These are phyloP conservation scores for Mactra quadrangularis DNA, from an alignment of 1,140 invertebrate species.

Conservation along the genomic window DNA sequence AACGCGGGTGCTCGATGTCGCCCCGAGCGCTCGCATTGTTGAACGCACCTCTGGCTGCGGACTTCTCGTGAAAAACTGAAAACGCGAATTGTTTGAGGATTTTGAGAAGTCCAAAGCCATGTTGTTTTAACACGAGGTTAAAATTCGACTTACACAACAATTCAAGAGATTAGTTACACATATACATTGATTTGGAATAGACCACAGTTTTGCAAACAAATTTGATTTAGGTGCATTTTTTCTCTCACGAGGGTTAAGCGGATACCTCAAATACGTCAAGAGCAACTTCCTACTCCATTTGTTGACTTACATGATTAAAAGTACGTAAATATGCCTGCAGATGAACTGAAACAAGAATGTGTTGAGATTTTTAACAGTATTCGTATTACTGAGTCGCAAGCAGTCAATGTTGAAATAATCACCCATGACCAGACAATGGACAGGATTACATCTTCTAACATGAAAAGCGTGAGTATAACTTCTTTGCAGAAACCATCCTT, in stretches of 20 bases:
- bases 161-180: no score
- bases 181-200: no score
- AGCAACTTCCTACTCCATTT: background rate
- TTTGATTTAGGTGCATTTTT: background rate
- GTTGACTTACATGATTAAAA: background rate
- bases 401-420: slow-evolving; percentile 28
- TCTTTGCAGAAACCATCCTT: background rate
- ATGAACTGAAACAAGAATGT: slow-evolving; percentile 38
- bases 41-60: no score
- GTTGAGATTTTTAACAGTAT: background rate
- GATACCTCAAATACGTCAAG: background rate
- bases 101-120: background rate
- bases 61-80: no score
- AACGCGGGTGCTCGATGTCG: no score
- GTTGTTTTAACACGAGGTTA: background rate
- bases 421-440: slow-evolving; percentile 54
- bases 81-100: background rate
- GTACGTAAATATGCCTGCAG: background rate
- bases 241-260: background rate
- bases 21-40: no score
- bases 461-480: slow-evolving; percentile 24
- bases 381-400: slow-evolving; percentile 32
- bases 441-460: slow-evolving; percentile 52
- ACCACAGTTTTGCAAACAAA: no score
- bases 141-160: background rate